Evolutionary conservation across 2,113 vertebrate species (phyloP).

Genomic region (Lota lota): DNA sequence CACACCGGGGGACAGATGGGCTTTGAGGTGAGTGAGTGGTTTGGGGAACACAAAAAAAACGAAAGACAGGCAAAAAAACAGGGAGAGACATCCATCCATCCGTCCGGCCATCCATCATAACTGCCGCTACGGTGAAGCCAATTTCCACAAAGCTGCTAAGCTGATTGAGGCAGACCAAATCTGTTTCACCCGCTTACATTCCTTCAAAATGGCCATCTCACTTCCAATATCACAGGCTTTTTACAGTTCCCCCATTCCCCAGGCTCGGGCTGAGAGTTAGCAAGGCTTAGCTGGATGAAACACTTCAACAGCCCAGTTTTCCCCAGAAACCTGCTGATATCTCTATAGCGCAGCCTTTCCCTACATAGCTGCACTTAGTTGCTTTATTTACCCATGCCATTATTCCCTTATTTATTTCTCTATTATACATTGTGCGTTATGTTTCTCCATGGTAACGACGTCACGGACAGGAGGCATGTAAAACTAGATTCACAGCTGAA

Average conservation of each 20-base stretch:
- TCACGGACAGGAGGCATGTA: constrained; percentile 17
- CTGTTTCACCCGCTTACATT: constrained; percentile 81
- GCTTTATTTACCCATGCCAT: constrained; percentile 58
- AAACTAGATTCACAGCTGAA: constrained; percentile 33
- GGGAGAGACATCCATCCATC: constrained; percentile 66
- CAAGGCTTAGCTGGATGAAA: constrained; percentile 77
- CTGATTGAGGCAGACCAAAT: constrained; percentile 81
- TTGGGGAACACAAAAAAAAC: constrained; percentile 34
- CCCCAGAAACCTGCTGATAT: constrained; percentile 72
- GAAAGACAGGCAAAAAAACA: constrained; percentile 39
- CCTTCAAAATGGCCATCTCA: constrained; percentile 83
- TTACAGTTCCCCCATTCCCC: constrained; percentile 77
- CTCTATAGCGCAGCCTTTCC: constrained; percentile 69
- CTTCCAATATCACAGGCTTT: constrained; percentile 80
- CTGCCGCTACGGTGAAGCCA: constrained; percentile 70
- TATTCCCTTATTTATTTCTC: constrained; percentile 51
- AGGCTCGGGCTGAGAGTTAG: constrained; percentile 75
- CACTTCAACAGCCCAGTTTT: constrained; percentile 72
- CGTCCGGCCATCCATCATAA: constrained; percentile 70
- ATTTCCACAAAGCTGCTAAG: constrained; percentile 82
- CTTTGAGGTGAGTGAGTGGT: constrained; percentile 50
- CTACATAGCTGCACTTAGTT: constrained; percentile 53
- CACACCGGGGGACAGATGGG: not conserved
- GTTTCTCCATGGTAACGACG: constrained; percentile 22
- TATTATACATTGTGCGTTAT: constrained; percentile 24